Conservation (phyloP, 2,888 invertebrate genomes). For the Elysia crispata region DNA sequence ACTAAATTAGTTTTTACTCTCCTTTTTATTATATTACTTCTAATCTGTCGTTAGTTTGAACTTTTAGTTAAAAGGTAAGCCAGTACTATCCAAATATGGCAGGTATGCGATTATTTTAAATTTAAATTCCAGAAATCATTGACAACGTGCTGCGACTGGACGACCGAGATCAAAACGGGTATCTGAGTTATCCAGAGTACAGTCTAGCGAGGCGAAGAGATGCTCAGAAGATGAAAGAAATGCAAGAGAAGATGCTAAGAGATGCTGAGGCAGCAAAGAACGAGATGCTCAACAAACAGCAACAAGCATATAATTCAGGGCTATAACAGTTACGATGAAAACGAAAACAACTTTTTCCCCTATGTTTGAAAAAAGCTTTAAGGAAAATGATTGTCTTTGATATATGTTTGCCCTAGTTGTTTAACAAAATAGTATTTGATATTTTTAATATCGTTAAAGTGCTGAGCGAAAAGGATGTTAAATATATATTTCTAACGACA, state of each 20-base stretch:
- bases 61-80: too few species aligned
- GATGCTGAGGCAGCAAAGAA: constrained; percentile 54
- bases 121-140: constrained; percentile 85
- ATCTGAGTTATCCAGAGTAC: constrained; percentile 90
- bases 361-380: neutral
- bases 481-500: too few species aligned
- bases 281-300: constrained; percentile 53
- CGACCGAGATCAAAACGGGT: constrained; percentile 91
- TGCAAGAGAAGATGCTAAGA: constrained; percentile 55
- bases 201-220: constrained; percentile 72
- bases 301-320: constrained; percentile 41
- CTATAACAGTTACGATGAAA: constrained; percentile 1
- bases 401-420: too few species aligned
- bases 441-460: too few species aligned
- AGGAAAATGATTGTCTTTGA: neutral
- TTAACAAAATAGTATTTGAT: too few species aligned
- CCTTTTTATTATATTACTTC: too few species aligned
- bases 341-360: neutral
- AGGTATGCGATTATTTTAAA: too few species aligned
- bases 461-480: too few species aligned
- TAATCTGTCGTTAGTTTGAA: too few species aligned
- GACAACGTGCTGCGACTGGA: constrained; percentile 90
- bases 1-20: too few species aligned
- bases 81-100: too few species aligned
- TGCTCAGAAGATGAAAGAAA: constrained; percentile 59